Evolutionary conservation across 2,888 invertebrate species (phyloP), one percentile per base, ranked within the genome.

Genomic region (Netelia virgata): DNA sequence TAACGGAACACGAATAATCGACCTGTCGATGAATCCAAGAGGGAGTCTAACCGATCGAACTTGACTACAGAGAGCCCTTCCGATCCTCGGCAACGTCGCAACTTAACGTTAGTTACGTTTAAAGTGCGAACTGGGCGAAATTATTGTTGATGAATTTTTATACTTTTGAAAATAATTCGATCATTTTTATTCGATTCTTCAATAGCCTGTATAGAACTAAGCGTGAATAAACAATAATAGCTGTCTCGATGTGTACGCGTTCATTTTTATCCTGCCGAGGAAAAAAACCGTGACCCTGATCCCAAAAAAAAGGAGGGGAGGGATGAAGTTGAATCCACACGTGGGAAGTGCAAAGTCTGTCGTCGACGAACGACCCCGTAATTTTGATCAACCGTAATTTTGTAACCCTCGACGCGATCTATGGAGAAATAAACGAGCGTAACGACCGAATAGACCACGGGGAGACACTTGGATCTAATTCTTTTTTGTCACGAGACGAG

Each of bases 1-100:
- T 91, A 91, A 91, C 91, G 91, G 90, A 89, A 87, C 87, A 86
- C 84, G 78, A 84, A 82, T 83, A 84, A 85, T 85, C 87, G 87
- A 88, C 23, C 70, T 75, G 77, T 74, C 87, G 89, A 88, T 90
- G 86, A 87, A 88, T 88, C 85, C 86, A 83, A 59, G 77, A 57
- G 74, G 83, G 73, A 85, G 75, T 73, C 81, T 55, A 80, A 69
- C 73, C 81, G 64, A 83, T 76, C 81, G 76, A 64, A 61, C 36
- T 53, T 68, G 74, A 41, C 78, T 73, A 50, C 57, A 11, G 47
- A n/a, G 18, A 28, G 11, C 18, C 66, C 57, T 9, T 57, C 16
- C n/a, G 20, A 36, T 55, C 57, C 28, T 57, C 59, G n/a, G 11
- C n/a, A 18, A 47, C 0, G 3, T 47, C 43, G 57, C 43, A 57